phyloP scores from a whole-genome alignment of 2,888 invertebrate genomes.

The Mesoligia furuncula region DNA sequence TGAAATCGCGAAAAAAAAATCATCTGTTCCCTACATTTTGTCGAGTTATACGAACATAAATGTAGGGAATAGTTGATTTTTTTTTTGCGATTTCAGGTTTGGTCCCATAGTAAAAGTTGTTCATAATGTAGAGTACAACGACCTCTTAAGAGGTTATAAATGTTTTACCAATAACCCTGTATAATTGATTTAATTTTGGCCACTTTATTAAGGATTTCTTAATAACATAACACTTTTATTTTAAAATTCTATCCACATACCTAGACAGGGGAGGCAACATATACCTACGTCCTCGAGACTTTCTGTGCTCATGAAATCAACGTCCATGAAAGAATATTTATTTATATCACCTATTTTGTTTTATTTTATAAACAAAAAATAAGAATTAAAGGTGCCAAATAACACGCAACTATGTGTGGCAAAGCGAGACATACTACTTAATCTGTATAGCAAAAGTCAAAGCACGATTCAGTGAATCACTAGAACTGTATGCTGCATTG shows the following conservation, averaged over 20 bases:
- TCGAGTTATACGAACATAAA: too few relatives aligned
- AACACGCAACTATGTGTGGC: conserved; percentile 73
- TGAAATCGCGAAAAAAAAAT: too few relatives aligned
- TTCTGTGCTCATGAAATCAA: conserved; percentile 81
- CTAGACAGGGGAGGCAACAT: conserved; percentile 87
- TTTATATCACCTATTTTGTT: conserved; percentile 59
- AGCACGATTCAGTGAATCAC: conserved; percentile 81
- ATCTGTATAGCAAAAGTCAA: conserved; percentile 73
- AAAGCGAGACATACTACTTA: conserved; percentile 76
- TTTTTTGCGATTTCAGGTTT: too few relatives aligned
- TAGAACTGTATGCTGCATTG: conserved; percentile 82
- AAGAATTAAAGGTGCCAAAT: conserved; percentile 66
- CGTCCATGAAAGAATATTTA: conserved; percentile 79
- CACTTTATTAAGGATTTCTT: conserved; percentile 17
- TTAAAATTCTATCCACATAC: conserved; percentile 65
- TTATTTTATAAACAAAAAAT: conserved; percentile 66
- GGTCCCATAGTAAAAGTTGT: too few relatives aligned
- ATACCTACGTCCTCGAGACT: conserved; percentile 85
- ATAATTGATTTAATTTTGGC: not conserved
- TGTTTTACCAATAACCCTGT: too few relatives aligned
- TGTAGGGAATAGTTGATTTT: too few relatives aligned
- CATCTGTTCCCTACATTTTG: too few relatives aligned
- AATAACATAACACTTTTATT: not conserved
- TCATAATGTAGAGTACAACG: too few relatives aligned
- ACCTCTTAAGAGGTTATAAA: too few relatives aligned